Conservation (phyloP, 37 sponge, comb jelly and placozoan species). For the Agelas oroides region DNA sequence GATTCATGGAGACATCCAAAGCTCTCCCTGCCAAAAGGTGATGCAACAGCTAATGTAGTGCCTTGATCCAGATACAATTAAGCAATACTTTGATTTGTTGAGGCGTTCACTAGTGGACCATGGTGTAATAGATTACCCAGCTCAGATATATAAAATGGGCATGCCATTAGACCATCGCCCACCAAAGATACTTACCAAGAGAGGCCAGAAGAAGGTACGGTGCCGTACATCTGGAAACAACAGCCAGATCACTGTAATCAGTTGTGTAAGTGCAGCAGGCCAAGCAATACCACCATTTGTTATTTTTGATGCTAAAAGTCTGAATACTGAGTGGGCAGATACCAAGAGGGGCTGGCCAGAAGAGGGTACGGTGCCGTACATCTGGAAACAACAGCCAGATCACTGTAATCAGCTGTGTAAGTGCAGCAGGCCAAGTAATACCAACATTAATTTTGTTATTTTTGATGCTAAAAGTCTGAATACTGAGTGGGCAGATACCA, state of each 20-base stretch:
- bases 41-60: slow-evolving; percentile 22
- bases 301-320: slow-evolving; percentile 36
- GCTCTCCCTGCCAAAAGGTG: slow-evolving; percentile 32
- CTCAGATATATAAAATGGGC: slow-evolving; percentile 51
- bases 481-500: too few species aligned
- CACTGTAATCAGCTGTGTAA: slow-evolving; percentile 48
- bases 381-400: too few species aligned
- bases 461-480: slow-evolving; percentile 31
- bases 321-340: too few species aligned
- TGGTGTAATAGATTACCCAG: slow-evolving; percentile 26
- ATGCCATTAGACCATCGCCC: slow-evolving; percentile 46
- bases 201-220: slow-evolving; percentile 34
- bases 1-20: slow-evolving; percentile 39
- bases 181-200: slow-evolving; percentile 24
- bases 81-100: slow-evolving; percentile 50
- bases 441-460: slow-evolving; percentile 50
- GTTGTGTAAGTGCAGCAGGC: slow-evolving; percentile 43
- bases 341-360: slow-evolving; percentile 26
- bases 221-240: slow-evolving; percentile 26
- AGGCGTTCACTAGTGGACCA: slow-evolving; percentile 22
- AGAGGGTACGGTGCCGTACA: slow-evolving; percentile 25
- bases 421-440: slow-evolving; percentile 30
- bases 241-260: slow-evolving; percentile 51
- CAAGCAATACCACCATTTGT: slow-evolving; percentile 42
- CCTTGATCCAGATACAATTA: slow-evolving; percentile 16